Base-by-base conservation (phyloP, 2,888 invertebrate genomes). In the Hydrotaea diabolus region DNA sequence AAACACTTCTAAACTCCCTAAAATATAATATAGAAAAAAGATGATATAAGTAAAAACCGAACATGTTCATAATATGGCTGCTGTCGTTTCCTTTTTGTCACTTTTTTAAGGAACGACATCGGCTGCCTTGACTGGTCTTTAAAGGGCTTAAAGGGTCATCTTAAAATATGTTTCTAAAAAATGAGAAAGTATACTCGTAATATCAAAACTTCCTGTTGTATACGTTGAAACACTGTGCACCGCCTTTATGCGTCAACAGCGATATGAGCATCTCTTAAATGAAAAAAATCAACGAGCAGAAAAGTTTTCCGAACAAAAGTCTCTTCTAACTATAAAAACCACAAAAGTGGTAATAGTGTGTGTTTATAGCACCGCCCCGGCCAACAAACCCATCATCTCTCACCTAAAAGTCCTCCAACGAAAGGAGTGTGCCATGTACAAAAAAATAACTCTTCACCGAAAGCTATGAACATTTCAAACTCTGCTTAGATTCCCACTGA, bases 281-380 rank as follows among this genome's bases (percentile, higher is more conserved):
- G 72, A 57, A 46, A 62, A 59, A 62, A 4, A 72, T 2, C 31
- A 2, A 53, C 26, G 26, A 7, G 17, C 17, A 39, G 17, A 53
- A 43, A 77, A 77, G 55, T 39, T 69, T 66, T 13, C 23, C 59
- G 36, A 53, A 55, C 36, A 66, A 69, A 49, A 69, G 62, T 73
- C 72, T 78, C 53, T 78, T 73, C 62, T 19, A 36, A 78, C 57
- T 57, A 55, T 59, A 73, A 77, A n/a, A 82, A 71, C 82, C 82
- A 55, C 76, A 79, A 57, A 79, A 72, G 72, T 76, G 82, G 73
- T 76, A 69, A 69, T 31, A 74, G 36, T 36, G 31, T 36, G 31
- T 49, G n/a, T 82, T 77, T 69, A 55, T 66, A 43, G 46, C 15
- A 26, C 53, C 39, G n/a, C n/a, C 49, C n/a, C n/a, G 1, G 49